phyloP scores from a whole-genome alignment of 2,797 vertebrate species.

The Tapera naevia region DNA sequence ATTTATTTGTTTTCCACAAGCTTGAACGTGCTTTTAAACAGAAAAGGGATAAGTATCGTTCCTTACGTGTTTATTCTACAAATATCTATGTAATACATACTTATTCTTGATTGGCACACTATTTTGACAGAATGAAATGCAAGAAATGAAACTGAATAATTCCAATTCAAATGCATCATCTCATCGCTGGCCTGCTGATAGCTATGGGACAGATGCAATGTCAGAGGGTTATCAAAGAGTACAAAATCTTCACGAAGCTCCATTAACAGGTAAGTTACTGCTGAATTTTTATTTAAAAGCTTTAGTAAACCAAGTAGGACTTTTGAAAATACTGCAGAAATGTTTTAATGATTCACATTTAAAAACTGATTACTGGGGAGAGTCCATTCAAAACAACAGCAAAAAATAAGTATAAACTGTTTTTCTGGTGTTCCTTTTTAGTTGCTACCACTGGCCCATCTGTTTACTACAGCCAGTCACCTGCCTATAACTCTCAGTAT shows the following conservation, averaged over 20 bases:
- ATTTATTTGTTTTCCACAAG: neutral
- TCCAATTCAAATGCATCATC: constrained; percentile 80
- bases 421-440: constrained; percentile 63
- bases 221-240: constrained; percentile 87
- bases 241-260: constrained; percentile 90
- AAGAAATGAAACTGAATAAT: constrained; percentile 88
- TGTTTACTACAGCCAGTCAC: constrained; percentile 91
- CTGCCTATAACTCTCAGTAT: constrained; percentile 95
- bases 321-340: neutral
- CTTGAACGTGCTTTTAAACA: neutral
- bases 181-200: constrained; percentile 87
- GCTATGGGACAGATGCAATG: constrained; percentile 83
- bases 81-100: neutral
- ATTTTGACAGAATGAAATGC: constrained; percentile 90
- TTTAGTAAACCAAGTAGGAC: neutral
- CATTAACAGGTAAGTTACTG: constrained; percentile 85
- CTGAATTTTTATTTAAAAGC: neutral
- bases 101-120: neutral
- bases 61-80: neutral
- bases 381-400: neutral
- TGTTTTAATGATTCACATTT: neutral
- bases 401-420: neutral
- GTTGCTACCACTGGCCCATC: constrained; percentile 92
- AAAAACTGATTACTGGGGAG: neutral
- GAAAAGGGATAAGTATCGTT: neutral